Evolutionary conservation across 2,113 vertebrate species (phyloP), one percentile per base, ranked within the genome.

Genomic region (Rhabdomys dilectus): DNA sequence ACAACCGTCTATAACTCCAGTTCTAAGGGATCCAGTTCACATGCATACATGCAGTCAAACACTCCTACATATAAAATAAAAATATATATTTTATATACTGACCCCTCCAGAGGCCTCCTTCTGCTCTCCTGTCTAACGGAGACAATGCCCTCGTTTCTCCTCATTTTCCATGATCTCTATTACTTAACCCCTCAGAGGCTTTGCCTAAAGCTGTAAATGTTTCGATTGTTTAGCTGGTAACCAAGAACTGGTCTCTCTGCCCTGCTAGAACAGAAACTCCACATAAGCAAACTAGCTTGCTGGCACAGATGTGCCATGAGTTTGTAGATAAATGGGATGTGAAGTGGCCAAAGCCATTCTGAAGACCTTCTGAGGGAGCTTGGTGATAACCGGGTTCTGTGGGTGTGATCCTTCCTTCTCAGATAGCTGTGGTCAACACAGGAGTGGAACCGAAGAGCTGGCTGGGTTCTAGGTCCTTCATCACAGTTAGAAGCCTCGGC

Each of bases 341-440:
- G 70, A 86, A 70, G 45, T 34, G 36, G 97, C 97, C 96, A 94
- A 97, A 98, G 96, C 76, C 72, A 97, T 97, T 97, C 94, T 92
- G 97, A 94, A 94, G 97, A 96, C 96, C 97, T 96, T 97, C 97
- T 97, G 98, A 98, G 96, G 98, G 97, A 98, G 97, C 96, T 93
- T 15, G 95, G 97, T 96, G 96, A 97, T 95, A 94, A 97, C 90
- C 95, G 87, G 97, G 96, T 96, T 97, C 96, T 73, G 95, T 96
- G 94, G 81, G 92, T 92, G 81, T 76, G 97, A 94, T 93, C 95
- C 88, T 85, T 96, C 84, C 64, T 6, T 95, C 96, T 62, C 58
- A 56, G 29, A 51, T 75, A 53, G 56, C 97, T 98, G 77, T 94
- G 98, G 97, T 96, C 96, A 97, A 86, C 90, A 95, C 86, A 58